Percentiles rank a stretch among this genome's conserved stretches.
phyloP scores from a whole-genome alignment of 2,888 invertebrate genomes.

The Clunio marinus region DNA sequence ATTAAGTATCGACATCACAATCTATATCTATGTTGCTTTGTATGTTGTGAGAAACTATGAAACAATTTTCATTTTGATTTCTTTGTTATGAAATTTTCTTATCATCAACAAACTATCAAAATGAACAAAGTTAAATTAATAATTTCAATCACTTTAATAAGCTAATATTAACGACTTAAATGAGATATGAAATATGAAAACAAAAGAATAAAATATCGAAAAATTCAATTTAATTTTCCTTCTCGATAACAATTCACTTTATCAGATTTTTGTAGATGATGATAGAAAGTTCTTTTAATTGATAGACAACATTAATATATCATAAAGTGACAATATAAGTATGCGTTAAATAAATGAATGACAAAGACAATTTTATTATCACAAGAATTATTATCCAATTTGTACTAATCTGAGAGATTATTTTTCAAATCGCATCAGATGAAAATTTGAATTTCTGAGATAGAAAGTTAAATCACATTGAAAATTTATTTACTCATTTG shows the following conservation, averaged over 20 bases:
- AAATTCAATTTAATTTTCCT: background rate
- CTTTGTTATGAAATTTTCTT: background rate
- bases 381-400: no score
- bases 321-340: slow-evolving; percentile 5
- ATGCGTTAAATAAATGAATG: background rate
- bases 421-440: no score
- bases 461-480: no score
- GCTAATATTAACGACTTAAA: no score
- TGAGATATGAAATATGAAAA: no score
- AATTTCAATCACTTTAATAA: background rate
- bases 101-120: background rate
- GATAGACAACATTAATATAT: background rate
- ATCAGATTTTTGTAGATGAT: slow-evolving; percentile 10
- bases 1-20: no score
- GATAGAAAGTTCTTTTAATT: background rate
- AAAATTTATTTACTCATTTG: no score
- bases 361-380: background rate
- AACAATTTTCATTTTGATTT: no score
- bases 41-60: background rate
- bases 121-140: background rate
- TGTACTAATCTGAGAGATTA: no score
- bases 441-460: no score
- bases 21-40: slow-evolving; percentile 3
- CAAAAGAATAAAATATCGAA: no score
- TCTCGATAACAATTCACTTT: background rate